These are phyloP conservation scores for Aphelinus certus DNA, from an alignment of 1,140 invertebrate species.

Conservation along the genomic window DNA sequence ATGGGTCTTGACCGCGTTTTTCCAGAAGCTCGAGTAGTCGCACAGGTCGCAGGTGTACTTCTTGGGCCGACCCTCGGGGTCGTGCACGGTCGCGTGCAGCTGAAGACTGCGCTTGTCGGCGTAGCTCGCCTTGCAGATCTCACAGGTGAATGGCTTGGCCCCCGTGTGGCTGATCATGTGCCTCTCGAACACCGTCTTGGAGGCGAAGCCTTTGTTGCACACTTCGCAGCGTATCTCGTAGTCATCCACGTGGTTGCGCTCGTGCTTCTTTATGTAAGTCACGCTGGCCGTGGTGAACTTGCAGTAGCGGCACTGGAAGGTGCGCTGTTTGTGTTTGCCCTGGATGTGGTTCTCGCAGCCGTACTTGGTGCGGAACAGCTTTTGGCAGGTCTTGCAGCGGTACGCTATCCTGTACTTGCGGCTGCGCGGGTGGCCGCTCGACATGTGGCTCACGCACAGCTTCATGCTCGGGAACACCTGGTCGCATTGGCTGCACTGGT, in stretches of 20 bases:
- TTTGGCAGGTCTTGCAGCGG: conserved; percentile 37
- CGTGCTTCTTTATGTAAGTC: conserved; percentile 43
- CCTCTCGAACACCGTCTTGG: conserved; percentile 54
- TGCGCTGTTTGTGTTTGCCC: conserved; percentile 28
- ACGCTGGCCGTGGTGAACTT: conserved; percentile 29
- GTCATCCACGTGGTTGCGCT: conserved; percentile 56
- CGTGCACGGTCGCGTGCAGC: conserved; percentile 52
- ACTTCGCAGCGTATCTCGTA: conserved; percentile 52
- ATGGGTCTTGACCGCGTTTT: conserved; percentile 79
- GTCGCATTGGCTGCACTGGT: conserved; percentile 47
- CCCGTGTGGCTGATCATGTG: conserved; percentile 66
- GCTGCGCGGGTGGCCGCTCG: conserved; percentile 36
- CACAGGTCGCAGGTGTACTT: conserved; percentile 56
- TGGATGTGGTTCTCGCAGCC: conserved; percentile 38
- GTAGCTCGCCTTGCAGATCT: conserved; percentile 69
- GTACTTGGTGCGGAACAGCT: conserved; percentile 34
- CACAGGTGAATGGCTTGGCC: conserved; percentile 82
- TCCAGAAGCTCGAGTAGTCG: conserved; percentile 59
- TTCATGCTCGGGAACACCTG: conserved; percentile 40
- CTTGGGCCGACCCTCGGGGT: conserved; percentile 57
- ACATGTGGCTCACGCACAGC: conserved; percentile 45
- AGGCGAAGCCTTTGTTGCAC: conserved; percentile 58
- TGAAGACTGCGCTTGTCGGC: conserved; percentile 54
- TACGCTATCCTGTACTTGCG: conserved; percentile 34
- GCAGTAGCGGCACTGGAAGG: conserved; percentile 29